Evolutionary conservation across 2,888 invertebrate genomes (phyloP), one percentile per base, ranked within the genome.

Genomic region (Scaptomyza parva): DNA sequence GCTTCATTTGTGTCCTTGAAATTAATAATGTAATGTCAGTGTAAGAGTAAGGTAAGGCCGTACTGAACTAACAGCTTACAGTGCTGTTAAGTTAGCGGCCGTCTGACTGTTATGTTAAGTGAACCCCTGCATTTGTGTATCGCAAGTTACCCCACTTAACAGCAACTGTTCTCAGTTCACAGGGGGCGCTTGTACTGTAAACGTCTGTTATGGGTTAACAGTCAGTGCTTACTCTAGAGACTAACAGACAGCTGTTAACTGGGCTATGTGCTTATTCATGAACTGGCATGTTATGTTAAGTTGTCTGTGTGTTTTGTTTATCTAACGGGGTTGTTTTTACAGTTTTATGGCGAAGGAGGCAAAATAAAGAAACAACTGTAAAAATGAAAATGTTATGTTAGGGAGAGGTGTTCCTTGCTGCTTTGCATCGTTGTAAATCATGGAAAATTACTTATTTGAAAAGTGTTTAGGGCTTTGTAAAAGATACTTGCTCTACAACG

Each of bases 111-210:
- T 54, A 24, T 20, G 40, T 44, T 59, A 35, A 35, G 14, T 6
- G 37, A 24, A 48, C 70, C 76, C 61, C 39, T 55, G 18, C 0
- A 3, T 17, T 43, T 72, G 73, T 72, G 69, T 72, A 69, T 57
- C 26, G 40, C 11, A 68, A 18, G 12, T 48, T 63, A 22, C 7
- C n/a, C n/a, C 17, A n/a, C 11, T 20, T 33, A 22, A 28, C 50
- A 63, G 62, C 9, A 43, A 70, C 82, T 84, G 81, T 84, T 77
- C 81, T 54, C 73, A 84, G 22, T 41, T 43, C 24, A 26, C 30
- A 62, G 70, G 76, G 65, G 76, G 76, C 62, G 76, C 14, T 54
- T 5, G 17, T 35, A 33, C 45, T 12, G 18, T 2, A 17, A 33
- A 4, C n/a, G 37, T 3, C 35, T 57, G 76, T 45, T 63, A 50